Evolutionary conservation across 2,888 invertebrate species (phyloP), one percentile per base, ranked within the genome.

Genomic region (Gibbula magus): DNA sequence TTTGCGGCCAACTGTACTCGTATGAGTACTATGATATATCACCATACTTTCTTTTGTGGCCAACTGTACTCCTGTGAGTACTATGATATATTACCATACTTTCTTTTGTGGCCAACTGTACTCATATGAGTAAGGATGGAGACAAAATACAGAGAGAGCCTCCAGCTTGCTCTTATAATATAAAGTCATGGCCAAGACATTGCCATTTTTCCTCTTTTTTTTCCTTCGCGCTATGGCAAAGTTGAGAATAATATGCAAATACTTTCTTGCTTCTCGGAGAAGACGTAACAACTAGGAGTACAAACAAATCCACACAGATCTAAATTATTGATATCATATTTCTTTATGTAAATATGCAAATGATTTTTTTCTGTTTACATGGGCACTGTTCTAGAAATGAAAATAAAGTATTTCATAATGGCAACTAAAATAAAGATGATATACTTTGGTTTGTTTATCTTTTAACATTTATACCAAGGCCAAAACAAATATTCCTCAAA

Each of bases 281-380:
- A 70, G 39, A 35, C 39, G 25, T 25, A 61, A 61, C 25, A 61
- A 61, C 25, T 61, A 61, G 16, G 61, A 61, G 35, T 70, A 70
- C 70, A 70, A 70, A 70, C 61, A 61, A 61, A 29, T 61, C 18
- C 70, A 70, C 70, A 70, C 70, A 70, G 70, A 70, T 70, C 70
- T 70, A 70, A 20, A 20, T 61, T 61, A 61, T 61, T 25, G 13
- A 61, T 61, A 61, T 61, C 25, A 61, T 29, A 61, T 61, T 61
- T 61, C 10, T 61, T 29, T 61, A 61, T 61, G 61, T 61, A 61
- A 29, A 61, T 61, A 61, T 29, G 61, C 29, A 61, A 61, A 25
- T 61, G 16, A 10, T 22, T 25, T 29, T 54, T 61, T 61, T 29
- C 61, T 61, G 61, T 61, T 25, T 61, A 61, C 61, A 61, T 29